A percentile compares a stretch with the other conserved stretches of the same genome.
Conservation (phyloP, 1,140 invertebrate genomes). For the Bombus terrestris region DNA sequence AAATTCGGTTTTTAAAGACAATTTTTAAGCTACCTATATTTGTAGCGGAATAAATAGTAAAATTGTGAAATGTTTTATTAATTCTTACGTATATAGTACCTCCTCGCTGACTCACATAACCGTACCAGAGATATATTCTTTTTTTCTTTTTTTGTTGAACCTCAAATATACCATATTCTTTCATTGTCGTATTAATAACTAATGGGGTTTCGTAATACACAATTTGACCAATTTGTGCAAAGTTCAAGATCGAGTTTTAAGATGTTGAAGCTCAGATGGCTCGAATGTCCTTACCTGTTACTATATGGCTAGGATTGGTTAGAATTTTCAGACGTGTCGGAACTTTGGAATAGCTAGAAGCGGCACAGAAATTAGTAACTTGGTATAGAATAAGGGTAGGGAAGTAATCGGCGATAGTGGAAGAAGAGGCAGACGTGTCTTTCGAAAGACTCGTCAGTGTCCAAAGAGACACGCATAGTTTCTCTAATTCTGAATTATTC, state of each 20-base stretch:
- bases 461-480: slow-evolving; percentile 35
- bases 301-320: background rate
- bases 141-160: too few relatives aligned
- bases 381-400: slow-evolving; percentile 9
- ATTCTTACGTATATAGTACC: too few relatives aligned
- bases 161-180: too few relatives aligned
- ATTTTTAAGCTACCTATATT: too few relatives aligned
- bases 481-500: slow-evolving; percentile 71
- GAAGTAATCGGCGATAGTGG: slow-evolving; percentile 19
- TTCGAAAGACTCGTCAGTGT: slow-evolving; percentile 19
- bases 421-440: slow-evolving; percentile 1
- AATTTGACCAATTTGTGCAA: background rate
- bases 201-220: too few relatives aligned
- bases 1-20: too few relatives aligned
- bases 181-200: too few relatives aligned
- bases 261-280: background rate
- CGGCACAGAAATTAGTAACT: background rate
- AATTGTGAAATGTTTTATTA: too few relatives aligned
- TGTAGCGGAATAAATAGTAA: too few relatives aligned
- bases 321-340: slow-evolving; percentile 24
- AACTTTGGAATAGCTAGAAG: background rate
- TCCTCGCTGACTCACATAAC: too few relatives aligned
- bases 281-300: background rate
- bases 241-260: background rate
- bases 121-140: too few relatives aligned